Percentiles rank a stretch among this genome's conserved stretches.
Conservation (phyloP, 1,140 invertebrate species). For the Hetaerina americana region DNA sequence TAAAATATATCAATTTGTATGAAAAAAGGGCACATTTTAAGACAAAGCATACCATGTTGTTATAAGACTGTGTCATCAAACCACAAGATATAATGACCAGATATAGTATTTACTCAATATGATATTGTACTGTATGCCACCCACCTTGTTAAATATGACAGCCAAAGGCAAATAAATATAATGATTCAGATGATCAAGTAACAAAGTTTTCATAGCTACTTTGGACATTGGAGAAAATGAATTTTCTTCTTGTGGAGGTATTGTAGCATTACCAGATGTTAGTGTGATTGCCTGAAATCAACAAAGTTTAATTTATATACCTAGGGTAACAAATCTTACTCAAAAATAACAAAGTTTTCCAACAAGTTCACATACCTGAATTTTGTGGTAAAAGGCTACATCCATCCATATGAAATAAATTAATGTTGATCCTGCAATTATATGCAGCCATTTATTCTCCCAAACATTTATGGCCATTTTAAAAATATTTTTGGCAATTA, state of each 20-base stretch:
- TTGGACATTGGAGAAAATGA: constrained; percentile 48
- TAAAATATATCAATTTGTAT: too few species aligned
- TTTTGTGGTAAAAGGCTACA: not conserved
- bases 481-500: not conserved
- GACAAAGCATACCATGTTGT: too few species aligned
- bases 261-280: too few species aligned
- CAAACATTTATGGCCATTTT: constrained; percentile 1
- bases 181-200: constrained; percentile 61
- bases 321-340: too few species aligned
- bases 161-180: constrained; percentile 60
- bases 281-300: too few species aligned
- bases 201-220: constrained; percentile 58
- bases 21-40: too few species aligned
- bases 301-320: too few species aligned
- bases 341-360: too few species aligned
- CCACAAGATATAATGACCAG: too few species aligned
- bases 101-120: too few species aligned
- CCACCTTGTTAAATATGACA: not conserved
- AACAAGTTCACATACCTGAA: not conserved
- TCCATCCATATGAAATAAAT: constrained; percentile 1
- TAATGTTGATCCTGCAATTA: not conserved
- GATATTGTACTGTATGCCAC: too few species aligned
- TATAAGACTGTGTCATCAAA: too few species aligned
- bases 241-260: not conserved
- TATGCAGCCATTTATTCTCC: not conserved